Base-by-base conservation (phyloP, 2,797 vertebrate species). In the Dendrocincla tyrannina region DNA sequence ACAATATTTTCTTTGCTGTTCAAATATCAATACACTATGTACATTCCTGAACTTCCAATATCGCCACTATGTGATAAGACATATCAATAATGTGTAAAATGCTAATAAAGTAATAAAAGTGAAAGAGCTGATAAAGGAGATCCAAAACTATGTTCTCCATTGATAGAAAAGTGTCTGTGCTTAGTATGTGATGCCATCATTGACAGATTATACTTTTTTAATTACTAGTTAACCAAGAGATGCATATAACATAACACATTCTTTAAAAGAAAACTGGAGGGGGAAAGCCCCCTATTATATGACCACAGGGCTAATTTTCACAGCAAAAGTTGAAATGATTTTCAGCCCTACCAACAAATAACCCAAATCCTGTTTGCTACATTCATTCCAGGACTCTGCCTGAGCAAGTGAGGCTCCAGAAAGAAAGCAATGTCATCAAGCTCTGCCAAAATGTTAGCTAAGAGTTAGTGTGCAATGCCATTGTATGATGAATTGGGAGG, bases 261-360 rank as follows among this genome's bases (percentile, higher is more conserved):
- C 46, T 88, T 12, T n/a, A 20, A 67, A 56, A 56, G 27, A 49
- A 85, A 83, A 33, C 4, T n/a, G 13, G 4, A 33, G 6, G 13
- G 7, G 5, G 0, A 1, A 2, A 13, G 30, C 14, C 24, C 23
- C 8, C 3, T 27, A 10, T 84, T 64, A 11, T 25, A n/a, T 63
- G 72, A 53, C 25, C 25, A 44, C 9, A 59, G 18, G 13, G 12
- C 47, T 66, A 2, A 22, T 88, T 88, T 84, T 77, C 49, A 62
- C 20, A 59, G 30, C 12, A 80, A 42, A 42, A 73, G 28, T 52
- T 10, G 49, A 35, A 59, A 59, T 55, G 55, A 15, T 66, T 28
- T 63, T 91, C 42, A 64, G 49, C 42, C 24, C 15, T 85, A 17
- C 50, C 49, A 53, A 44, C 0, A 3, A 91, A 47, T 37, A 80